These are phyloP conservation scores for Tenebrosternarchus preto DNA, from an alignment of 2,113 vertebrate species.

Conservation along the genomic window DNA sequence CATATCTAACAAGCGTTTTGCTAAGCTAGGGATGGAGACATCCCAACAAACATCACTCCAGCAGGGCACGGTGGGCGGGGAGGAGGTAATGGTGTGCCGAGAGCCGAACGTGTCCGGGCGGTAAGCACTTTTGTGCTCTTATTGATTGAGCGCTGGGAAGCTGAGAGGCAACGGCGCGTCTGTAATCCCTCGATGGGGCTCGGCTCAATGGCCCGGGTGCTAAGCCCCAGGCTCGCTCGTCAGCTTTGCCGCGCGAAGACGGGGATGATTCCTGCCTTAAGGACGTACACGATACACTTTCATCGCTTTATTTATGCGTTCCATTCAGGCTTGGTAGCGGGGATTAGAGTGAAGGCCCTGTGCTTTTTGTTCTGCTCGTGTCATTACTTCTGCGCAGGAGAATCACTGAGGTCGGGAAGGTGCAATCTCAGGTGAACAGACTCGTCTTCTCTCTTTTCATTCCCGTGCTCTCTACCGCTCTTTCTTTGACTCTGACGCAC, in stretches of 20 bases:
- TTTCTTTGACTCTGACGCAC: background rate
- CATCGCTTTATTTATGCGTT: conserved; percentile 49
- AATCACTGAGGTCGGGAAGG: conserved; percentile 22
- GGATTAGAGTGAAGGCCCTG: conserved; percentile 45
- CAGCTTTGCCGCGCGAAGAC: conserved; percentile 10
- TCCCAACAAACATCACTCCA: background rate
- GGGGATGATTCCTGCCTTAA: conserved; percentile 44
- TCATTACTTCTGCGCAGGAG: conserved; percentile 35
- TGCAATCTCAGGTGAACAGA: conserved; percentile 35
- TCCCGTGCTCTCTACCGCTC: conserved; percentile 1
- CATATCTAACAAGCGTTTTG: no score
- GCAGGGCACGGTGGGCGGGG: conserved; percentile 35
- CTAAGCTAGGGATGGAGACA: no score
- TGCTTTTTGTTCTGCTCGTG: conserved; percentile 46
- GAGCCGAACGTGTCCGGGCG: conserved; percentile 18
- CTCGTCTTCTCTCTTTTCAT: background rate
- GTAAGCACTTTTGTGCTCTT: conserved; percentile 35
- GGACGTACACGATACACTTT: conserved; percentile 49
- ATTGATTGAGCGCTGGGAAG: conserved; percentile 48
- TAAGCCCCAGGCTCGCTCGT: conserved; percentile 34
- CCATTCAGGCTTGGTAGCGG: conserved; percentile 15
- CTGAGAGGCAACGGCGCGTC: conserved; percentile 23
- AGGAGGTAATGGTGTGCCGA: conserved; percentile 29
- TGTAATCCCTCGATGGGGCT: conserved; percentile 47
- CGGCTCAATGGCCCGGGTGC: conserved; percentile 34